Conservation (phyloP, 2,888 invertebrate species). For the Patella ulyssiponensis region DNA sequence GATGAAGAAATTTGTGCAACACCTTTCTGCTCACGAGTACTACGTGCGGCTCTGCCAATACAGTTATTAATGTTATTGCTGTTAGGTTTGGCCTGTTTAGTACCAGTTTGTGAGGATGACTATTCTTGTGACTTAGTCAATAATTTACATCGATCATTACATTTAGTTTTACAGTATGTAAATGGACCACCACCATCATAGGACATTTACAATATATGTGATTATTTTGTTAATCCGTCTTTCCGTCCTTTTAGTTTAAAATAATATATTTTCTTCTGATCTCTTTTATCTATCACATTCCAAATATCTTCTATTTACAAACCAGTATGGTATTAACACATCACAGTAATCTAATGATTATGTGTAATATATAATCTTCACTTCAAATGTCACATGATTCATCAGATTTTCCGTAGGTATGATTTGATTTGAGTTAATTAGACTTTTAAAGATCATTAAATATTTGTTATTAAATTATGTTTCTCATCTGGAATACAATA, state of each 20-base stretch:
- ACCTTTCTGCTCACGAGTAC: conserved; percentile 88
- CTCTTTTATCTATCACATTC: too few species aligned
- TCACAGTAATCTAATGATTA: too few species aligned
- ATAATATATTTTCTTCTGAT: background rate
- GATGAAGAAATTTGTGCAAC: conserved; percentile 25
- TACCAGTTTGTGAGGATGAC: conserved; percentile 87
- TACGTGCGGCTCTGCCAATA: conserved; percentile 92
- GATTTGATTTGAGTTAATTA: too few species aligned
- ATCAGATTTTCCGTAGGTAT: too few species aligned
- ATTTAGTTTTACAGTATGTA: conserved; percentile 90
- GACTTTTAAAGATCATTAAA: too few species aligned
- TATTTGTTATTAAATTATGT: too few species aligned
- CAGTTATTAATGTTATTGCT: conserved; percentile 94
- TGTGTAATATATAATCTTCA: too few species aligned
- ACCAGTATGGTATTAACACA: too few species aligned
- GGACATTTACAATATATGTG: conserved; percentile 43
- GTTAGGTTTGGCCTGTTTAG: conserved; percentile 92
- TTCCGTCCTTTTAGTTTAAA: background rate
- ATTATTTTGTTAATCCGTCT: background rate
- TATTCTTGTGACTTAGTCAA: conserved; percentile 89
- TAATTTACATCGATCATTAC: conserved; percentile 85
- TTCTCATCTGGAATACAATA: too few species aligned
- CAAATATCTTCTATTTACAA: too few species aligned
- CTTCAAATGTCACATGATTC: too few species aligned
- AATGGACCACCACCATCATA: conserved; percentile 95